Evolutionary conservation across 1,140 invertebrate species (phyloP), one percentile per base, ranked within the genome.

Genomic region (Caenorhabditis brenneri): DNA sequence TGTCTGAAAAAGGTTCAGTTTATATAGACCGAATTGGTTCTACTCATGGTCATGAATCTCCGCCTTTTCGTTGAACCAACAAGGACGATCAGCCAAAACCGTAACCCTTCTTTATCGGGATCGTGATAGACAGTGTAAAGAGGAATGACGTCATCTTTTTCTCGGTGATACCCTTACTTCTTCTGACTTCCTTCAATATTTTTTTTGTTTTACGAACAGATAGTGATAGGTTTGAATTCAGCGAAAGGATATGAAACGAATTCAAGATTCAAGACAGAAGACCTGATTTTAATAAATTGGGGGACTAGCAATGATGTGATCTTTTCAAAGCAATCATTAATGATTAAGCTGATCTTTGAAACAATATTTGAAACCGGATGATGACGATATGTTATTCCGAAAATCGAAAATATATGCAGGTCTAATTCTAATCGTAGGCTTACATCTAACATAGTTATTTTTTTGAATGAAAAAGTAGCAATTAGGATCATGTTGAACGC

Each of bases 141-240:
- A 22, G 7, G 65, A 80, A 36, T 80, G 53, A 58, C 79, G 79
- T 80, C 48, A 48, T 10, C n/a, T 78, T 48, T 51, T 31, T 80
- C 22, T 51, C 36, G 79, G 48, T 55, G 36, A 51, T 31, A 51
- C 16, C 10, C 7, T 31, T 29, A 36, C 39, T 39, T 39, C 16
- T 51, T 16, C 15, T 46, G 15, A 22, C 74, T 29, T 60, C 24
- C 58, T 65, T 16, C 19, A 29, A 29, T 27, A 12, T 53, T 10
- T 24, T 29, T 1, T 58, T n/a, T n/a, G 7, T 36, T 65, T 74
- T 36, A 46, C 65, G 65, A 74, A 74, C 36, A 42, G 31, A 15
- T 55, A 55, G 48, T n/a, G n/a, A 19, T 15, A 24, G 22, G 24
- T 29, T 29, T 55, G 24, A 27, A 10, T 33, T 65, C 36, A 16